Base-by-base conservation (phyloP, 2,113 vertebrate genomes). In the Vidua chalybeata region DNA sequence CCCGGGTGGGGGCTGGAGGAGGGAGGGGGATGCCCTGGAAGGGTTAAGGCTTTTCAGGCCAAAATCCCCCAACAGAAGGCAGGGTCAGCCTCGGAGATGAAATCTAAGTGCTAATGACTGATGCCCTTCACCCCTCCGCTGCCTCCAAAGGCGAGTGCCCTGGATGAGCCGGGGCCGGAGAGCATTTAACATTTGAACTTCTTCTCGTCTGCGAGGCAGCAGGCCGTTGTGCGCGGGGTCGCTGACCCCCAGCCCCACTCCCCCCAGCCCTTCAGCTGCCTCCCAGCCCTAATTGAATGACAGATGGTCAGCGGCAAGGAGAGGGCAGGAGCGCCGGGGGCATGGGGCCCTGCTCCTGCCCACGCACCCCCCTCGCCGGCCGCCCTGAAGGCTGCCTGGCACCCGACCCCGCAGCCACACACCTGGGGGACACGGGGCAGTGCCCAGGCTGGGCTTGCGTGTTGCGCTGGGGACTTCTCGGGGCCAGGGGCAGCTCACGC, bases 131-230 rank as follows among this genome's bases (percentile, higher is more conserved):
- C 96, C 97, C 97, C 69, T 43, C 85, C 58, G 71, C 95, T 55
- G 95, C 94, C 76, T 92, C 84, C 89, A 76, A 91, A 91, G 85
- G 86, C 90, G 66, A 95, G 92, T 90, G 94, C 75, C 93, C 95
- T 95, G 96, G 95, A 89, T 94, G 95, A 97, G 95, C 96, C 22
- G 64, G 69, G 96, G 95, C 96, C 90, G 84, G 82, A 97, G 97
- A 98, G 95, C 98, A 89, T 98, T 98, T 98, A 98, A 98, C 98
- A 98, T 98, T 98, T 98, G 97, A 98, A 98, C 98, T 97, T 98
- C 97, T 97, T 87, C 96, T 93, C 89, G 93, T 90, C 96, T 72
- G 92, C 30, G n/a, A 96, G 92, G 97, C 98, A 98, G 98, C 98
- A 97, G 97, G 98, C 89, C 97, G 97, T 97, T 98, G 98, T 98